Percentiles rank a stretch among this genome's conserved stretches.
Evolutionary conservation across 1,140 invertebrate species (phyloP).

Genomic region (Oncopodura yosiiana): DNA sequence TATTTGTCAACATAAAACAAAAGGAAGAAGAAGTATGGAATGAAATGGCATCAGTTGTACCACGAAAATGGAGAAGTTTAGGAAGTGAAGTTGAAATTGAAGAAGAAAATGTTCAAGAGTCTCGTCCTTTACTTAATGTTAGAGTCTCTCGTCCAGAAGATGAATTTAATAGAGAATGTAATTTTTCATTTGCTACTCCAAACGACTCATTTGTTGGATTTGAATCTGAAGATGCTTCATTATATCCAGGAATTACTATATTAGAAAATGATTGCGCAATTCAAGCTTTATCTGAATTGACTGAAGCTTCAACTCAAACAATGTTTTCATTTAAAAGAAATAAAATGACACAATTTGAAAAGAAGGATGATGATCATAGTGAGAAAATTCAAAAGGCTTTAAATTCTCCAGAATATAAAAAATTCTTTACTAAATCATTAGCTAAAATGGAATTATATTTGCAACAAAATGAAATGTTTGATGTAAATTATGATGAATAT

Average conservation of each 20-base stretch:
- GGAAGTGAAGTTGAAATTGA: constrained; percentile 31
- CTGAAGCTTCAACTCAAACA: constrained; percentile 19
- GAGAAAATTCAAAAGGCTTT: constrained; percentile 14
- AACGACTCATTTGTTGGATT: constrained; percentile 9
- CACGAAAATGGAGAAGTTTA: constrained; percentile 26
- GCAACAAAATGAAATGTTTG: constrained; percentile 34
- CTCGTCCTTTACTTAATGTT: constrained; percentile 18
- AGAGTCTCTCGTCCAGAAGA: constrained; percentile 1
- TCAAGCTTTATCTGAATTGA: constrained; percentile 23
- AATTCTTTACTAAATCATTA: constrained; percentile 15
- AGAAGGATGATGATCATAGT: constrained; percentile 9
- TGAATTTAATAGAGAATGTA: neutral
- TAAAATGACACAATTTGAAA: constrained; percentile 30
- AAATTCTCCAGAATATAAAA: constrained; percentile 2
- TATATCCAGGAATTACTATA: constrained; percentile 6
- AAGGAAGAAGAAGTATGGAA: constrained; percentile 31
- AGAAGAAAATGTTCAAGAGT: constrained; percentile 10
- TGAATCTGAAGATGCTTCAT: neutral
- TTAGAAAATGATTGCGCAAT: constrained; percentile 23
- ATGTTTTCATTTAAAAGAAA: constrained; percentile 31
- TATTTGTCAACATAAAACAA: constrained; percentile 9
- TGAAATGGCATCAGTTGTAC: constrained; percentile 25
- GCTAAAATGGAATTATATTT: constrained; percentile 1
- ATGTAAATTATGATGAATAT: constrained; percentile 25
- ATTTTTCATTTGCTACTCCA: neutral